These are phyloP conservation scores for Conomelus anceps DNA, from an alignment of 2,888 invertebrate species.

Conservation along the genomic window DNA sequence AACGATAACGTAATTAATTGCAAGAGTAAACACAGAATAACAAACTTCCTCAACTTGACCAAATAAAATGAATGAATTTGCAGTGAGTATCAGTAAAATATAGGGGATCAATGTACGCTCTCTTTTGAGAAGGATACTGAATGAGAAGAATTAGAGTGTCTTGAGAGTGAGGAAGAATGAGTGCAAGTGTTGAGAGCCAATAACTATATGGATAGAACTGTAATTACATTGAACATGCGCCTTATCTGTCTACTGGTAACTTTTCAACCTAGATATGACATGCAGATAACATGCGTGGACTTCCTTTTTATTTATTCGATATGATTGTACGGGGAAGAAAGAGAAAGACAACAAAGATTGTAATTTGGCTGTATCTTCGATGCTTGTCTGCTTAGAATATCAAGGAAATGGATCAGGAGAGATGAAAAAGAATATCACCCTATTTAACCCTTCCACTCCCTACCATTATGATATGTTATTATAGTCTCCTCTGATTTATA, in stretches of 20 bases:
- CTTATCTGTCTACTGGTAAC: not conserved
- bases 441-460: not conserved
- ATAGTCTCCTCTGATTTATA: not conserved
- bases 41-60: too few species aligned
- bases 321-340: not conserved
- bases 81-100: too few species aligned
- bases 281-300: not conserved
- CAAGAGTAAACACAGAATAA: too few species aligned
- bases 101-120: too few species aligned
- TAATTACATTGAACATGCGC: not conserved
- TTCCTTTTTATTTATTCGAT: not conserved
- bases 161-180: too few species aligned
- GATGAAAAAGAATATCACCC: not conserved
- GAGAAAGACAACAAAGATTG: not conserved
- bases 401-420: not conserved
- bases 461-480: not conserved
- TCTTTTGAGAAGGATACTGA: not conserved
- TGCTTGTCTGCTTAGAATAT: not conserved
- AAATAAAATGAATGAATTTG: too few species aligned
- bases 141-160: not conserved
- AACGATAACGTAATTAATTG: too few species aligned
- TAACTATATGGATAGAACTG: not conserved
- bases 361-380: not conserved
- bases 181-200: not conserved
- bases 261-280: not conserved